Conservation (phyloP, 2,888 invertebrate genomes). For the Emesis castigata region DNA sequence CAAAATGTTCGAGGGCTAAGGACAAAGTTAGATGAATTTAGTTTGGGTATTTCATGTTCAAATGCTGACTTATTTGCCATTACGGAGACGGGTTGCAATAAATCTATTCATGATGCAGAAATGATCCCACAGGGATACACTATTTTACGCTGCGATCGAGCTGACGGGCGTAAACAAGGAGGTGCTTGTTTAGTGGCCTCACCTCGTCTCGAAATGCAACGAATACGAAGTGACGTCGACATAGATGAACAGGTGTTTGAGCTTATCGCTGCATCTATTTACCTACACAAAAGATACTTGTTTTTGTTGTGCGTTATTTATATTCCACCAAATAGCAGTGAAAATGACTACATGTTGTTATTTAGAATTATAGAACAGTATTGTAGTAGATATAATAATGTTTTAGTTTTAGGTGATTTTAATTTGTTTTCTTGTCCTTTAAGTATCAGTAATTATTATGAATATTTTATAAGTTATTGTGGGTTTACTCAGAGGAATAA, state of each 20-base stretch:
- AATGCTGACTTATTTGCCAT: background rate
- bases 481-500: constrained; percentile 31
- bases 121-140: background rate
- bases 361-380: constrained; percentile 25
- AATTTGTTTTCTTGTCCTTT: background rate
- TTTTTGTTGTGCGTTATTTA: background rate
- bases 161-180: background rate
- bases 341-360: constrained; percentile 28
- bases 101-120: background rate
- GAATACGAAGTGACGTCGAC: background rate
- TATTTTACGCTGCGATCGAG: background rate
- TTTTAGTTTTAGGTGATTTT: constrained; percentile 20
- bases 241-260: too few species aligned
- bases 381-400: constrained; percentile 13
- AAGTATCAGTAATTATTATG: constrained; percentile 23
- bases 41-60: background rate
- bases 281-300: background rate
- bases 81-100: background rate
- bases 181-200: background rate
- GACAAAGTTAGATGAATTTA: background rate
- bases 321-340: background rate
- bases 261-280: too few species aligned
- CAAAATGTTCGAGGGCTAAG: background rate
- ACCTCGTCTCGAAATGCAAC: background rate
- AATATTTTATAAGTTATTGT: constrained; percentile 36